These are phyloP conservation scores for Mellilla xanthometata DNA, from an alignment of 2,888 invertebrate species.

Conservation along the genomic window DNA sequence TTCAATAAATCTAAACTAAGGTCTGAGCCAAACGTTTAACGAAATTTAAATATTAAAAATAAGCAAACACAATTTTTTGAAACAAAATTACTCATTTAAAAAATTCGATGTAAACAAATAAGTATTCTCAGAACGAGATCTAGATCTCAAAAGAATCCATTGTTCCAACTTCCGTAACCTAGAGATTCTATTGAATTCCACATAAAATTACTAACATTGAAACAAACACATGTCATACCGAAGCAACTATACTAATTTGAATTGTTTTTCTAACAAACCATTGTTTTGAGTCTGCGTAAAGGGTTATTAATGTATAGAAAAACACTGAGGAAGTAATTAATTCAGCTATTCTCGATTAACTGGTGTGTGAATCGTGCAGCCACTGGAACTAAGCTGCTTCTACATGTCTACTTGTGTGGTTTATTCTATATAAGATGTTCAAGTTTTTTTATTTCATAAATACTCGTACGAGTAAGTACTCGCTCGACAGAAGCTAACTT, in stretches of 20 bases:
- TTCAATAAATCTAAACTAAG: too few relatives aligned
- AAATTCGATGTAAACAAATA: constrained; percentile 8
- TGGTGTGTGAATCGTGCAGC: constrained; percentile 31
- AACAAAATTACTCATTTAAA: not conserved
- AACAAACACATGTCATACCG: constrained; percentile 24
- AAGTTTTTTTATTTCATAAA: too few relatives aligned
- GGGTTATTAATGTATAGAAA: constrained; percentile 44
- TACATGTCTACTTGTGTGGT: too few relatives aligned
- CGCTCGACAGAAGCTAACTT: too few relatives aligned
- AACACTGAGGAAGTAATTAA: constrained; percentile 50
- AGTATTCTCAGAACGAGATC: constrained; percentile 14
- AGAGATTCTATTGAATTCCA: constrained; percentile 25
- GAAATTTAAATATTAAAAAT: too few relatives aligned
- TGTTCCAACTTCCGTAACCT: constrained; percentile 25
- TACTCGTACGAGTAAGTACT: too few relatives aligned
- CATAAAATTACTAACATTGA: constrained; percentile 20
- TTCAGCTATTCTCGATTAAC: constrained; percentile 30
- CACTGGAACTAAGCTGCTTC: constrained; percentile 7
- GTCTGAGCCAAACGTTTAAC: too few relatives aligned
- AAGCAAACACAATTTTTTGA: not conserved
- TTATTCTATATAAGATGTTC: too few relatives aligned
- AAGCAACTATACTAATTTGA: constrained; percentile 26
- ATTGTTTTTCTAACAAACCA: constrained; percentile 54
- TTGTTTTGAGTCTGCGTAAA: constrained; percentile 46
- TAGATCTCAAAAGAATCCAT: constrained; percentile 18